Evolutionary conservation across 2,888 invertebrate species (phyloP).

Genomic region (Anagyrus pseudococci): DNA sequence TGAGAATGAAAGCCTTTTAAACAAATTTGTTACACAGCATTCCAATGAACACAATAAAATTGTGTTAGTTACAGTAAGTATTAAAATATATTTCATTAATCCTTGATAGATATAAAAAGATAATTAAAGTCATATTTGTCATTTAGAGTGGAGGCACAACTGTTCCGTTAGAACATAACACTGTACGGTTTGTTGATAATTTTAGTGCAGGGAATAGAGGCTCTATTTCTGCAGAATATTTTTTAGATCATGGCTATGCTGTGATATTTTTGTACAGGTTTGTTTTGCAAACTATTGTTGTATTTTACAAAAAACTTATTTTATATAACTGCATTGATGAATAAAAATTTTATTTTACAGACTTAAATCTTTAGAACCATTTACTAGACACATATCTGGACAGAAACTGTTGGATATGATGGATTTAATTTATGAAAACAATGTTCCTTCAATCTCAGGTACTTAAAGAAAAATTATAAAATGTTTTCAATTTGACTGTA

Average conservation of each 20-base stretch:
- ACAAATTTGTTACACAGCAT: conserved; percentile 78
- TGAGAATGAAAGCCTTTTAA: conserved; percentile 73
- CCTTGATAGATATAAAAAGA: not conserved
- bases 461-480: conserved; percentile 24
- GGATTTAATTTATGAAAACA: conserved; percentile 70
- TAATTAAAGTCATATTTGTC: conserved; percentile 23
- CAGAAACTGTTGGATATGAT: conserved; percentile 83
- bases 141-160: conserved; percentile 93
- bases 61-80: conserved; percentile 79
- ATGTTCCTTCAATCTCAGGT: conserved; percentile 73
- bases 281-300: too few species aligned
- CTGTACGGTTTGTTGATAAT: conserved; percentile 98
- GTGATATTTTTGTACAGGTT: conserved; percentile 90
- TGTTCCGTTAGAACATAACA: conserved; percentile 94
- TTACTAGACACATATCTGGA: conserved; percentile 83
- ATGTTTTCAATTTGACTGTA: conserved; percentile 8
- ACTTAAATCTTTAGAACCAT: conserved; percentile 89
- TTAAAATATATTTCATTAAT: not conserved
- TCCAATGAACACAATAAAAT: conserved; percentile 73
- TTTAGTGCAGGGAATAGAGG: conserved; percentile 97
- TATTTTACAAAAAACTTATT: too few species aligned
- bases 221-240: conserved; percentile 94
- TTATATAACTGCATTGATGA: too few species aligned
- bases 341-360: conserved; percentile 63
- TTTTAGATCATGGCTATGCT: conserved; percentile 84